A percentile compares a stretch with the other conserved stretches of the same genome.
These are phyloP conservation scores for Acyrthosiphon pisum DNA, from an alignment of 1,140 invertebrate genomes.

Conservation along the genomic window DNA sequence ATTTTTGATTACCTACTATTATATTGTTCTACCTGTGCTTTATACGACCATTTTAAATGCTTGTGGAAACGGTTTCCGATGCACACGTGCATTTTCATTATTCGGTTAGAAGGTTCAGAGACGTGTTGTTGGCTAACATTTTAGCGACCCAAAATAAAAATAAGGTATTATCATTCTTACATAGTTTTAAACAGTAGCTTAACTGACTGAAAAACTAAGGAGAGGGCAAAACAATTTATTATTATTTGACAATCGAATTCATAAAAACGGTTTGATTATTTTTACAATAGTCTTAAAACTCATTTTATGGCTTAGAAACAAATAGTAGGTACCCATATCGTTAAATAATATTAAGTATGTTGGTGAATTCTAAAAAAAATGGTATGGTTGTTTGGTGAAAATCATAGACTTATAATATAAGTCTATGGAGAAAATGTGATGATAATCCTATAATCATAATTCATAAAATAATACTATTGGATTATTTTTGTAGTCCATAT, in stretches of 20 bases:
- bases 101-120: slow-evolving; percentile 61
- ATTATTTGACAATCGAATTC: not conserved
- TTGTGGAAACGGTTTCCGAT: slow-evolving; percentile 61
- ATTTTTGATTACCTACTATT: not conserved
- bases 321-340: not conserved
- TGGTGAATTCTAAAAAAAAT: not conserved
- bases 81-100: slow-evolving; percentile 62
- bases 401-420: too few relatives aligned
- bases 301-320: not conserved
- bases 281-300: not conserved
- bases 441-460: too few relatives aligned
- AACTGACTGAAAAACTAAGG: not conserved
- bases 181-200: not conserved
- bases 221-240: too few relatives aligned
- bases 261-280: not conserved
- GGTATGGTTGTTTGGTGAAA: too few relatives aligned
- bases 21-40: not conserved
- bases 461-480: too few relatives aligned
- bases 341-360: not conserved
- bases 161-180: not conserved
- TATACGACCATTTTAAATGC: slow-evolving; percentile 57
- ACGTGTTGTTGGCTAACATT: slow-evolving; percentile 59
- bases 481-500: too few relatives aligned
- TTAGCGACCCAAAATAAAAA: slow-evolving; percentile 49
- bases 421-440: too few relatives aligned